Evolutionary conservation across 1,140 invertebrate genomes (phyloP).

Genomic region (Drosophila bocqueti): DNA sequence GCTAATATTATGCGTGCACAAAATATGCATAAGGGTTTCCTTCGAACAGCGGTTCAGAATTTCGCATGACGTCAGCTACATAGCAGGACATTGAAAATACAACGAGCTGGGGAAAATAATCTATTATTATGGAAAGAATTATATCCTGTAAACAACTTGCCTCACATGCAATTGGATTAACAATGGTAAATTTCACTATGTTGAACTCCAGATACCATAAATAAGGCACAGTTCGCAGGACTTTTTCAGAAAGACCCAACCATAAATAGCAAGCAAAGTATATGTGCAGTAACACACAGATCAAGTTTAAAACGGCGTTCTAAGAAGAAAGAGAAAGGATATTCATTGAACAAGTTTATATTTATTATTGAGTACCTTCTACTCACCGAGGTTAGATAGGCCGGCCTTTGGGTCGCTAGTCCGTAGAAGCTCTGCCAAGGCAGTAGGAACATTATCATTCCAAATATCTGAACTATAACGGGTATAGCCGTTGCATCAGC

Average conservation of each 20-base stretch:
- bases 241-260: background rate
- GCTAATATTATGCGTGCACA: background rate
- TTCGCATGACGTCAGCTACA: constrained; percentile 2
- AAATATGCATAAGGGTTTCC: background rate
- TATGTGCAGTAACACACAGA: constrained; percentile 1
- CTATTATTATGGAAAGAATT: background rate
- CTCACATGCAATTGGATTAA: constrained; percentile 11
- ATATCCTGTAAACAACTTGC: background rate
- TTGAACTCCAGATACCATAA: background rate
- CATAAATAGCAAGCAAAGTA: constrained; percentile 10
- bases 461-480: background rate
- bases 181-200: background rate
- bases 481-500: background rate
- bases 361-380: no score
- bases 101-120: background rate
- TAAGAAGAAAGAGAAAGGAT: background rate
- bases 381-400: constrained; percentile 2
- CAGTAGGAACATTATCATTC: background rate
- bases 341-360: no score
- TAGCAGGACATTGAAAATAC: constrained; percentile 4
- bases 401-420: background rate
- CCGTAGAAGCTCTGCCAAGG: constrained; percentile 3
- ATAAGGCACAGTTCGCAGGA: background rate
- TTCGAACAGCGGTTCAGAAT: background rate
- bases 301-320: constrained; percentile 8